A percentile compares a stretch with the other conserved stretches of the same genome.
Evolutionary conservation across 2,888 invertebrate genomes (phyloP).

Genomic region (Eristalis intricaria): DNA sequence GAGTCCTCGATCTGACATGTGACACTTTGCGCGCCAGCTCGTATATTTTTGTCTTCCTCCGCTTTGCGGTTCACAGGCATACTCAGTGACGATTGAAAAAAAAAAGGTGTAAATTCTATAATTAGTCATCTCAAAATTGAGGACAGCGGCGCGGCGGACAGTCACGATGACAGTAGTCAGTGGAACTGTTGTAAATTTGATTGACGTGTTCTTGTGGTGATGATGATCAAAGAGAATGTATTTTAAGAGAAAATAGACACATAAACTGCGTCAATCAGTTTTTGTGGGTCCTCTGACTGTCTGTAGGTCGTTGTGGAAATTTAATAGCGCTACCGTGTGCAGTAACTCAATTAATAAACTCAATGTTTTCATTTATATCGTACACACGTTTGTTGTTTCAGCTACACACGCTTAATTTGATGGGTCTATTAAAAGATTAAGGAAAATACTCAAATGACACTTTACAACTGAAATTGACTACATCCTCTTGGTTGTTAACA

Average conservation of each 20-base stretch:
- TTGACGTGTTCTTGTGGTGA: conserved; percentile 43
- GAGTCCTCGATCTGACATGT: conserved; percentile 18
- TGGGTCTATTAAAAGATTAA: background rate
- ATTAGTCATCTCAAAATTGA: conserved; percentile 61
- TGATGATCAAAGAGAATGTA: conserved; percentile 40
- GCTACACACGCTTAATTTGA: conserved; percentile 7
- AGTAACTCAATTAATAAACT: conserved; percentile 14
- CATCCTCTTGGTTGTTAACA: background rate
- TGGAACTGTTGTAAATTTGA: conserved; percentile 49
- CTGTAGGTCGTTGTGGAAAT: conserved; percentile 14
- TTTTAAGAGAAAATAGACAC: conserved; percentile 1
- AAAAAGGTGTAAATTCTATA: conserved; percentile 69
- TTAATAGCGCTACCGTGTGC: conserved; percentile 41
- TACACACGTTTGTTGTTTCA: background rate
- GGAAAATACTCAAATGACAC: background rate
- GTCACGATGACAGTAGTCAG: conserved; percentile 19
- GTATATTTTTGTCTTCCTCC: background rate
- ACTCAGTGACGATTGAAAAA: background rate
- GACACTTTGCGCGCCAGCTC: conserved; percentile 54
- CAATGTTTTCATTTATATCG: background rate
- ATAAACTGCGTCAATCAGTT: conserved; percentile 43
- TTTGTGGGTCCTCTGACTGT: background rate
- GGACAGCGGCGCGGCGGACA: conserved; percentile 6
- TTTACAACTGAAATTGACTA: background rate
- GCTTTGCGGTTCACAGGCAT: background rate